These are phyloP conservation scores for Siniperca chuatsi DNA, from an alignment of 2,113 vertebrate species.

Conservation along the genomic window DNA sequence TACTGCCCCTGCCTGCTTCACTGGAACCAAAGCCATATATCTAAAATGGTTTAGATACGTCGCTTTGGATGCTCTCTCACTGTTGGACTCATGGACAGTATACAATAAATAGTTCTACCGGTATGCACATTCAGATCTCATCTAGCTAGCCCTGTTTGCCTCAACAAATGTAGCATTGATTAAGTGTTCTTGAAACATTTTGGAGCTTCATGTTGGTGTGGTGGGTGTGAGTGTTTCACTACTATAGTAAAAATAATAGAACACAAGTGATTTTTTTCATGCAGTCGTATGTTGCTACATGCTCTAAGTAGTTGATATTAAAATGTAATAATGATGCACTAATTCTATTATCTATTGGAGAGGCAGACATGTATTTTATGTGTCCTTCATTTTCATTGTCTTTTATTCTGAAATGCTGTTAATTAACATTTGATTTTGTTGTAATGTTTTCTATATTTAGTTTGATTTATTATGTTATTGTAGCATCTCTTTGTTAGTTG, in stretches of 20 bases:
- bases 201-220: conserved; percentile 54
- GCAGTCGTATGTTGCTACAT: conserved; percentile 44
- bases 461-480: conserved; percentile 44
- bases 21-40: conserved; percentile 36
- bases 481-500: conserved; percentile 46
- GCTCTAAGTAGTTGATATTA: conserved; percentile 50
- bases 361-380: conserved; percentile 43
- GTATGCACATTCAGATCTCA: conserved; percentile 45
- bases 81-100: conserved; percentile 29
- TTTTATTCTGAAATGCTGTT: conserved; percentile 39
- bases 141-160: conserved; percentile 33
- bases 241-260: conserved; percentile 20
- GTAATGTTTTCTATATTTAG: conserved; percentile 32
- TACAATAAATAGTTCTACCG: conserved; percentile 10
- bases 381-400: conserved; percentile 40
- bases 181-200: conserved; percentile 58
- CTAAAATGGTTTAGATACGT: conserved; percentile 17
- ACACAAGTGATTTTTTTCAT: conserved; percentile 24
- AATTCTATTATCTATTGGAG: conserved; percentile 54
- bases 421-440: conserved; percentile 55
- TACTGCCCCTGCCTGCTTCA: conserved; percentile 6
- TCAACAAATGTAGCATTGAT: conserved; percentile 63
- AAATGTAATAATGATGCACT: conserved; percentile 70
- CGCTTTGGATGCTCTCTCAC: conserved; percentile 27
- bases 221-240: conserved; percentile 31